Base-by-base conservation (phyloP, 35 echinoderm and acorn worm species). In the Acanthaster planci region DNA sequence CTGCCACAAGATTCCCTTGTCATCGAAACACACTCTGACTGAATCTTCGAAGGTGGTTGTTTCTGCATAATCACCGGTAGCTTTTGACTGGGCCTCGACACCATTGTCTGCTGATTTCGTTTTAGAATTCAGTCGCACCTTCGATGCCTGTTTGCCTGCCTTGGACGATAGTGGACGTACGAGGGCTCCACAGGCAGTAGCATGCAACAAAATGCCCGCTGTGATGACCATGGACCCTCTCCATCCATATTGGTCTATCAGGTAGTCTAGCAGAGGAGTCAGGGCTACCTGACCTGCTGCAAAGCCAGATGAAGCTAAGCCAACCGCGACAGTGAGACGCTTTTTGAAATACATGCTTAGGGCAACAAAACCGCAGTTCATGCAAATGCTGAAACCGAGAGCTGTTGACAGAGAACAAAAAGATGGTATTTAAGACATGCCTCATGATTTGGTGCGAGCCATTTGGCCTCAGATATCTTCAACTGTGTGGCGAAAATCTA, bases 171-270 rank as follows among this genome's bases (percentile, higher is more conserved):
- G 56, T 37, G 54, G 52, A 21, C 81, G 52, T 15, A 59, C 37
- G 29, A 83, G 52, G 38, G 81, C 81, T 12, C 38, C 51, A 35
- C 9, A 7, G 19, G 56, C 51, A 36, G 18, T 38, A 1, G 8
- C 27, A 51, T 59, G 29, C 15, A 57, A 35, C 19, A 37, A 27
- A 31, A 83, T 37, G 12, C 51, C 81, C 16, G 51, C 5, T 37
- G 34, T 15, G 17, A 83, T 60, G 9, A 83, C n/a, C 19, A 83
- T 51, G 32, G 81, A 53, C 17, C 81, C 81, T 19, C 38, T 57
- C 81, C 81, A 83, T 60, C 81, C 81, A 2, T 83, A 83, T 32
- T 83, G 51, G 36, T 58, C 52, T 27, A 83, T 83, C 8, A 83
- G 38, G 17, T 58, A 59, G 17, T 54, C 35, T 10, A 26, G 30